phyloP scores from a whole-genome alignment of 2,113 vertebrate genomes.

The Cheilinus undulatus region DNA sequence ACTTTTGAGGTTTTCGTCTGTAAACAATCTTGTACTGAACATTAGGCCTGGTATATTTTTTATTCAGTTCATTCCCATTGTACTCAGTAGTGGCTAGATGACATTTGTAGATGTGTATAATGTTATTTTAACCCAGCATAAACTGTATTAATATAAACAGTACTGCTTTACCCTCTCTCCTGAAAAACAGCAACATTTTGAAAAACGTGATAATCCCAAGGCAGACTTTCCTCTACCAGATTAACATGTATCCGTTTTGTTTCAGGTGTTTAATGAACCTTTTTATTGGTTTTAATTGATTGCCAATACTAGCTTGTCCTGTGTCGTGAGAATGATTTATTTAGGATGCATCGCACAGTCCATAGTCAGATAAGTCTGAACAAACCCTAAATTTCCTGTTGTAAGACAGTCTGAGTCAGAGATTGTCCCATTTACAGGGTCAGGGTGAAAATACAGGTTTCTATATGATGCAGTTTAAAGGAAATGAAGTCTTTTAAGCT shows the following conservation, averaged over 20 bases:
- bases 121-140: too few species aligned
- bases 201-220: too few species aligned
- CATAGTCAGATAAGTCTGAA: constrained; percentile 35
- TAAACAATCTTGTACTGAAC: too few species aligned
- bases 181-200: too few species aligned
- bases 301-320: constrained; percentile 45
- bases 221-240: too few species aligned
- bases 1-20: too few species aligned
- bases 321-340: constrained; percentile 16
- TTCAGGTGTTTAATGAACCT: constrained; percentile 10
- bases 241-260: neutral
- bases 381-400: neutral
- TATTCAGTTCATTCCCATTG: too few species aligned
- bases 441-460: neutral
- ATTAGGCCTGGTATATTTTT: too few species aligned
- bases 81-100: too few species aligned
- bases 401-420: neutral
- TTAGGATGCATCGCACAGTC: constrained; percentile 13
- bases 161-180: too few species aligned
- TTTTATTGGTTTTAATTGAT: constrained; percentile 16
- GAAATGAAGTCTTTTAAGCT: neutral
- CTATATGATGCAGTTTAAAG: neutral
- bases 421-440: neutral
- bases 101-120: too few species aligned
- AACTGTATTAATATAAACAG: too few species aligned